These are phyloP conservation scores for Chrysemys picta DNA, from an alignment of 2,113 vertebrate species.

Conservation along the genomic window DNA sequence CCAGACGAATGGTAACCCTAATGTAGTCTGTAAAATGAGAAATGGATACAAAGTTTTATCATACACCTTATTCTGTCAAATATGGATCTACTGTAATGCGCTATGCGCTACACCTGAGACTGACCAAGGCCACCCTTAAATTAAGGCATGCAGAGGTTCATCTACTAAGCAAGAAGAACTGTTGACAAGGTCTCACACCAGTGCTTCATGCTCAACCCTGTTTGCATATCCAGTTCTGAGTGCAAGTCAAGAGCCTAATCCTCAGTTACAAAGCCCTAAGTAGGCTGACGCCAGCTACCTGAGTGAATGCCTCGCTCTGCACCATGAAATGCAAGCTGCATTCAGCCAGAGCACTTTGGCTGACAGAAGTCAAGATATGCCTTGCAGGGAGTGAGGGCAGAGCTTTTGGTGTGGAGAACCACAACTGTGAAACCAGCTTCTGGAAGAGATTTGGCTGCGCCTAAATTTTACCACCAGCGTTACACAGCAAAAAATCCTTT, in stretches of 20 bases:
- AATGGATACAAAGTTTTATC: background rate
- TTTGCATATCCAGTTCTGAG: background rate
- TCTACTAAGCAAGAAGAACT: background rate
- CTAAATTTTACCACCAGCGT: background rate
- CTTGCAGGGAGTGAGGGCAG: background rate
- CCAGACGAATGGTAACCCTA: no score
- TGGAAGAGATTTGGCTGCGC: background rate
- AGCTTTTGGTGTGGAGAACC: background rate
- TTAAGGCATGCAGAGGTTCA: background rate
- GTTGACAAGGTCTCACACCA: background rate
- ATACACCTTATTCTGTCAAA: background rate
- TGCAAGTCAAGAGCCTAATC: background rate
- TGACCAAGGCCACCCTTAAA: background rate
- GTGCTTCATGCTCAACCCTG: rapidly evolving
- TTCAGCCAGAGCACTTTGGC: background rate
- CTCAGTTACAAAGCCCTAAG: background rate
- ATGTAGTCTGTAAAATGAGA: background rate
- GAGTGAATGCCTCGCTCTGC: background rate
- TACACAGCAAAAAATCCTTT: background rate
- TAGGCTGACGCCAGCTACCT: background rate
- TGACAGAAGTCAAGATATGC: background rate
- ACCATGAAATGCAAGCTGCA: background rate
- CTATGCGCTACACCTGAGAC: background rate
- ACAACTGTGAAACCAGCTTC: background rate
- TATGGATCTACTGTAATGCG: background rate